Conservation (phyloP, 2,113 vertebrate genomes). For the Oncorhynchus masou region DNA sequence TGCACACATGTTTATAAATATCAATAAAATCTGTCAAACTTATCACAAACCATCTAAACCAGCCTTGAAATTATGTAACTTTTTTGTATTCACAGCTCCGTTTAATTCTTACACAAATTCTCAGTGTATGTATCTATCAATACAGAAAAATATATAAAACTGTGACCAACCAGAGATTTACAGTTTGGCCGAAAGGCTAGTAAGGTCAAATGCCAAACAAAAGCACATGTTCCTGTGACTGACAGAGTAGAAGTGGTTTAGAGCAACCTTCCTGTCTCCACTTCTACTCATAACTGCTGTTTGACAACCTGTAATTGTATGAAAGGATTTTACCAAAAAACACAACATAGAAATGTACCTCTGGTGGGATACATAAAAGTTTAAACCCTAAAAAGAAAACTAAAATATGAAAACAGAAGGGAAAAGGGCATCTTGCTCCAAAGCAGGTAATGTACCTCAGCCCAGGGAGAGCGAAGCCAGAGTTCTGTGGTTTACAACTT, state of each 20-base stretch:
- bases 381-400: constrained; percentile 23
- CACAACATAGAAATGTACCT: constrained; percentile 28
- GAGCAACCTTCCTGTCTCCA: constrained; percentile 14
- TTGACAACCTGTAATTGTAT: constrained; percentile 33
- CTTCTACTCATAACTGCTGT: constrained; percentile 2
- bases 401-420: constrained; percentile 29
- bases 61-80: constrained; percentile 55
- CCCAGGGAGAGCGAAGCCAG: not conserved
- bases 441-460: constrained; percentile 12
- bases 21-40: constrained; percentile 74
- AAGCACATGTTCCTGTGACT: constrained; percentile 9
- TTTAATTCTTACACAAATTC: constrained; percentile 57
- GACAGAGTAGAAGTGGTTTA: constrained; percentile 14
- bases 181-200: constrained; percentile 33
- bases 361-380: constrained; percentile 30
- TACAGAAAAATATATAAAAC: constrained; percentile 39
- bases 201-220: constrained; percentile 5
- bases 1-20: constrained; percentile 82
- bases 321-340: constrained; percentile 26
- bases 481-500: constrained; percentile 24
- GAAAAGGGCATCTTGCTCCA: constrained; percentile 66
- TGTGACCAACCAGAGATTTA: constrained; percentile 37
- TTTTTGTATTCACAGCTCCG: constrained; percentile 63
- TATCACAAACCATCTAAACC: constrained; percentile 66
- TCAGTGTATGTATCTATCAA: constrained; percentile 38